Percentiles rank a stretch among this genome's conserved stretches.
phyloP scores from a whole-genome alignment of 2,113 vertebrate species.

The Psophia crepitans region DNA sequence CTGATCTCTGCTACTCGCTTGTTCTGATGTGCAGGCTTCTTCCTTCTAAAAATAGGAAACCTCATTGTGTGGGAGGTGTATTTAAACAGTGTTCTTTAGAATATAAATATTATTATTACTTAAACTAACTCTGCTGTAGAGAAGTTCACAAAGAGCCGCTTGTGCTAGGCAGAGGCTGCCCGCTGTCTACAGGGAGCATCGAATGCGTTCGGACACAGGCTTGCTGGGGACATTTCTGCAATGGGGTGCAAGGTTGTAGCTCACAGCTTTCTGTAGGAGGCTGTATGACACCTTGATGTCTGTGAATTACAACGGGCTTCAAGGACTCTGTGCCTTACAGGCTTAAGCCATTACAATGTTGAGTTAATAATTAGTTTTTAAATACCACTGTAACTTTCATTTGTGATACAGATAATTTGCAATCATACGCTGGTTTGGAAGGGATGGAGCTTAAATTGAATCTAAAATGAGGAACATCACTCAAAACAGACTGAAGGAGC shows the following conservation, averaged over 20 bases:
- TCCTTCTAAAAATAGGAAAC: constrained; percentile 27
- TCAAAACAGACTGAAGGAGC: constrained; percentile 37
- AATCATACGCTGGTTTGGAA: not conserved
- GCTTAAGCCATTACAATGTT: not conserved
- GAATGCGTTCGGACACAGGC: not conserved
- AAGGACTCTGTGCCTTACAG: not conserved
- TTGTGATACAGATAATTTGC: constrained; percentile 41
- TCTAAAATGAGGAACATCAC: constrained; percentile 15
- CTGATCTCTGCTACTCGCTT: not conserved
- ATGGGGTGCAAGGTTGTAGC: not conserved
- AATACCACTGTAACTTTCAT: constrained; percentile 34
- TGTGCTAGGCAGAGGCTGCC: not conserved
- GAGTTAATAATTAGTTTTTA: constrained; percentile 44
- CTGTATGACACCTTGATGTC: not conserved
- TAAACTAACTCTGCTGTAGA: constrained; percentile 6
- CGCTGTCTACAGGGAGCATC: not conserved
- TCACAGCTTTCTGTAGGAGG: not conserved
- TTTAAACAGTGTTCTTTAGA: constrained; percentile 34
- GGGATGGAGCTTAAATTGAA: constrained; percentile 31
- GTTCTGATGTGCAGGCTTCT: not conserved
- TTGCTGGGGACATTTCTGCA: not conserved
- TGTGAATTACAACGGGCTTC: not conserved
- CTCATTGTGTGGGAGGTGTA: constrained; percentile 39
- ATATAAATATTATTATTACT: constrained; percentile 58
- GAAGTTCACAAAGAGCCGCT: not conserved